Evolutionary conservation across 2,113 vertebrate genomes (phyloP), one percentile per base, ranked within the genome.

Genomic region (Kobus ellipsiprymnus): DNA sequence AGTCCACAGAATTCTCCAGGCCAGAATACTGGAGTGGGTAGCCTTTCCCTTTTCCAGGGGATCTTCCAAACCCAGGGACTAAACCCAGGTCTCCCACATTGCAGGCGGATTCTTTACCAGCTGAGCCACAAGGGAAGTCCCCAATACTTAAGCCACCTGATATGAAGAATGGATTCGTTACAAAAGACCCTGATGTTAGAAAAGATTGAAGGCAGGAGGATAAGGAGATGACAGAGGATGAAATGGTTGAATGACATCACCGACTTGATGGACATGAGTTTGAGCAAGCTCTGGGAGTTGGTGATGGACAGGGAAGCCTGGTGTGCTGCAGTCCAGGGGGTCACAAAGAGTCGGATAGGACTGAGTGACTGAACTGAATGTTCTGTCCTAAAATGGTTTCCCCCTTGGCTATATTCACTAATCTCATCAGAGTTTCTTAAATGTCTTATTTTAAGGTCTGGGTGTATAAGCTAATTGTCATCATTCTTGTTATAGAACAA

Each of bases 401-500:
- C 9, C 36, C 9, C 5, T 85, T 40, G 23, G 13, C 6, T 74
- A 14, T 30, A 55, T 52, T 84, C 27, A 80, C 30, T 48, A 59
- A 67, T 89, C 62, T 91, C 11, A 86, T 88, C 29, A 46, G 48
- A 36, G 50, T 44, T 92, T 91, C 44, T 95, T 83, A 85, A 80
- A 57, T 21, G 5, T 50, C 17, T 57, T 85, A 3, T 80, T 87
- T 93, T 78, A 95, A 64, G 17, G 13, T 48, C 44, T 62, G 4
- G 13, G 17, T 67, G 77, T n/a, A 55, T 81, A 64, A 25, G 23
- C 87, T 86, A 86, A 92, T 64, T 91, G 55, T 59, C n/a, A 60
- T 92, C 44, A 62, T 19, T 90, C 83, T 48, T 83, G 83, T 62
- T 96, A 52, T 29, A 80, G 50, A 74, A 95, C 6, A 78, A 60